A percentile compares a stretch with the other conserved stretches of the same genome.
Evolutionary conservation across 1,140 invertebrate species (phyloP).

Genomic region (Myzus persicae): DNA sequence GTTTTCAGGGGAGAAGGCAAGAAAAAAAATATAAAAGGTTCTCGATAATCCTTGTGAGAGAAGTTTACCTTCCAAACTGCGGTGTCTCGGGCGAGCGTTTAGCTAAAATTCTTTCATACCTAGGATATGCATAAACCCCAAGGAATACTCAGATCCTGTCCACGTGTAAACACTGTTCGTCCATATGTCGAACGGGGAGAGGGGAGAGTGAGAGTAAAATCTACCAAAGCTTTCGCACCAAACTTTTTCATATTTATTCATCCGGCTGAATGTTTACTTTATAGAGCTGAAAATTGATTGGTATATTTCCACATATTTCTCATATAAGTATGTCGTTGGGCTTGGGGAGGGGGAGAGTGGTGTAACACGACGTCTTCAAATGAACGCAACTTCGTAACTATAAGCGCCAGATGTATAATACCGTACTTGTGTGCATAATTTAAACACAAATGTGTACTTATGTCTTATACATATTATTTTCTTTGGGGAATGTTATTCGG

Average conservation of each 20-base stretch:
- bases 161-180: background rate
- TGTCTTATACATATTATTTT: background rate
- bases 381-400: background rate
- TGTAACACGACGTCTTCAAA: background rate
- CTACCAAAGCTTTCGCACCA: background rate
- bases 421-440: background rate
- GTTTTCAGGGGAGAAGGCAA: background rate
- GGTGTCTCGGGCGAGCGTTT: background rate
- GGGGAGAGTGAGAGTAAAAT: background rate
- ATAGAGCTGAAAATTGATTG: background rate
- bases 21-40: background rate
- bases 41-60: constrained; percentile 39
- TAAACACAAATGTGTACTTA: background rate
- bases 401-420: background rate
- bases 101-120: constrained; percentile 35
- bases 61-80: background rate
- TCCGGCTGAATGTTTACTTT: background rate
- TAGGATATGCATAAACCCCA: background rate
- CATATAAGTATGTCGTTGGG: background rate
- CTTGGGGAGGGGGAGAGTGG: too few species aligned
- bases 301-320: background rate
- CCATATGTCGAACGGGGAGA: too few species aligned
- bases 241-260: background rate
- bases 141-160: background rate
- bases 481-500: background rate